Evolutionary conservation across 2,888 invertebrate genomes (phyloP).

Genomic region (Pyrgus malvae): DNA sequence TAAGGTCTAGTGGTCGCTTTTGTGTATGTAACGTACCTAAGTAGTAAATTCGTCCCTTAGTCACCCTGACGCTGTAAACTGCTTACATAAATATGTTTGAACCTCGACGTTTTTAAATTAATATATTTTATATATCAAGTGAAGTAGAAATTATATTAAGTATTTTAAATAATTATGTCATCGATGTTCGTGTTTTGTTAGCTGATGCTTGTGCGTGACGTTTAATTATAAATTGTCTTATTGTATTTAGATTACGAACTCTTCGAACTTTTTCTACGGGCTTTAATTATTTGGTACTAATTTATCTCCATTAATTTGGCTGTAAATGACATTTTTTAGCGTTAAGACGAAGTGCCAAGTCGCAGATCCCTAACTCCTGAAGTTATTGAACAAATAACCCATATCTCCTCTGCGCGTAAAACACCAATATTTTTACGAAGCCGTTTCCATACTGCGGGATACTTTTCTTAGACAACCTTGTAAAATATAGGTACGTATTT

Average conservation of each 20-base stretch:
- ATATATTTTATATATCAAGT: conserved; percentile 64
- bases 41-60: conserved; percentile 46
- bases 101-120: conserved; percentile 66
- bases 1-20: conserved; percentile 74
- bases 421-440: not conserved
- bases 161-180: conserved; percentile 56
- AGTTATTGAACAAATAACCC: not conserved
- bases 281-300: conserved; percentile 32
- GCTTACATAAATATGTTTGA: conserved; percentile 73
- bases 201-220: conserved; percentile 33
- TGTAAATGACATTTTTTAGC: conserved; percentile 43
- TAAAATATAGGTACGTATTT: conserved; percentile 21
- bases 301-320: conserved; percentile 18
- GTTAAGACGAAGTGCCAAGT: conserved; percentile 77
- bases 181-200: conserved; percentile 45
- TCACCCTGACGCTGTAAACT: conserved; percentile 65
- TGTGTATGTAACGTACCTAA: conserved; percentile 55
- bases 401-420: conserved; percentile 10
- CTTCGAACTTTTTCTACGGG: conserved; percentile 15
- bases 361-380: conserved; percentile 54
- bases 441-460: conserved; percentile 26
- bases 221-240: conserved; percentile 7
- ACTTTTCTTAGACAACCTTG: conserved; percentile 20
- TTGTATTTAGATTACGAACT: conserved; percentile 7
- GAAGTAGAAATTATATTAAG: conserved; percentile 56